phyloP scores from a whole-genome alignment of 1,140 invertebrate species.

The Heterodera schachtii region DNA sequence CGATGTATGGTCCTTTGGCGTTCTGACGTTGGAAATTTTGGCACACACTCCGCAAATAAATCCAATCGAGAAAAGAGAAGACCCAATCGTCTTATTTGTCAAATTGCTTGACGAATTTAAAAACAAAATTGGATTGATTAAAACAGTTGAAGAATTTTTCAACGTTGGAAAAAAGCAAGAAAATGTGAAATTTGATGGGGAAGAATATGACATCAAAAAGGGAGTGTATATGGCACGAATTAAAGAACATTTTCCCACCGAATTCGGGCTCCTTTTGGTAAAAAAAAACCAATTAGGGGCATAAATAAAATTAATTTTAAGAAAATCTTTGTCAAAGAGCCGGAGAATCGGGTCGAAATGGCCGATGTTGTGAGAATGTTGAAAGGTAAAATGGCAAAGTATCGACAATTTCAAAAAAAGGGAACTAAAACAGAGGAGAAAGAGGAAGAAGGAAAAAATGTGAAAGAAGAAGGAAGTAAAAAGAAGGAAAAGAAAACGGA shows the following conservation, averaged over 20 bases:
- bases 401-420: too few species aligned
- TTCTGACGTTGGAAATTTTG: slow-evolving; percentile 9
- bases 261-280: neutral
- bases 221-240: neutral
- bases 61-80: neutral
- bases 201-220: neutral
- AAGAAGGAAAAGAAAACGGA: too few species aligned
- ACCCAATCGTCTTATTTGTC: neutral
- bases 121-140: neutral
- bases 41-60: neutral
- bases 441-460: too few species aligned
- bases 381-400: too few species aligned
- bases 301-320: too few species aligned
- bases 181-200: neutral
- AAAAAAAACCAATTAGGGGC: too few species aligned
- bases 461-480: too few species aligned
- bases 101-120: neutral
- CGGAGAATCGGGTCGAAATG: too few species aligned
- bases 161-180: neutral
- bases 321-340: too few species aligned
- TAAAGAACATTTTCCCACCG: neutral
- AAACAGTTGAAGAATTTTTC: neutral
- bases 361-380: too few species aligned
- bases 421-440: too few species aligned
- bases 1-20: slow-evolving; percentile 1